Conservation (phyloP, 1,140 invertebrate genomes). For the Drosophila elegans region DNA sequence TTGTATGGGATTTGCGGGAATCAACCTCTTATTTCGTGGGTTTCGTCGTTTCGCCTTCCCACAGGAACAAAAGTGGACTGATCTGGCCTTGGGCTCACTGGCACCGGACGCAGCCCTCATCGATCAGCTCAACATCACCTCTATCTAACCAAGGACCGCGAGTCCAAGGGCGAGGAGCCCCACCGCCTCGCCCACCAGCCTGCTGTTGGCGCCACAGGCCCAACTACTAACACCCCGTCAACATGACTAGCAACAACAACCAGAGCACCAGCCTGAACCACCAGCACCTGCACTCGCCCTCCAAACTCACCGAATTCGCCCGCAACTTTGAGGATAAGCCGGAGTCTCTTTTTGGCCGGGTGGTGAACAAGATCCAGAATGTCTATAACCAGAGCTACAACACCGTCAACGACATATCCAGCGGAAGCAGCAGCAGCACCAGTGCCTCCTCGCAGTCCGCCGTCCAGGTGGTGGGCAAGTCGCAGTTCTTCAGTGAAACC, state of each 20-base stretch:
- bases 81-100: conserved; percentile 89
- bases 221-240: conserved; percentile 31
- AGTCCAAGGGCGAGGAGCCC: conserved; percentile 43
- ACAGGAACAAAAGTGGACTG: conserved; percentile 93
- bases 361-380: conserved; percentile 84
- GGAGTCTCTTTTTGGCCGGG: conserved; percentile 76
- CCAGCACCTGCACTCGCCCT: conserved; percentile 89
- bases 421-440: conserved; percentile 36
- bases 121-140: conserved; percentile 80
- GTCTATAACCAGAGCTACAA: conserved; percentile 84
- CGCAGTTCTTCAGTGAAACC: conserved; percentile 65
- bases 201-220: conserved; percentile 44
- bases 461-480: conserved; percentile 66
- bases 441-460: conserved; percentile 11
- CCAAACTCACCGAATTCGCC: conserved; percentile 91
- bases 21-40: not conserved
- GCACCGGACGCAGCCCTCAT: conserved; percentile 80
- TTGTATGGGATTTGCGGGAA: not conserved
- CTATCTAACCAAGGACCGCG: conserved; percentile 73
- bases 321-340: conserved; percentile 84
- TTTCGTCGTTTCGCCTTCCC: not conserved
- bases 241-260: conserved; percentile 60
- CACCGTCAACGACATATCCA: conserved; percentile 81
- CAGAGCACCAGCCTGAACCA: conserved; percentile 86
- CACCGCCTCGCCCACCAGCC: conserved; percentile 43